Percentiles rank a stretch among this genome's conserved stretches.
Evolutionary conservation across 2,888 invertebrate genomes (phyloP).

Genomic region (Amblyteles armatorius): DNA sequence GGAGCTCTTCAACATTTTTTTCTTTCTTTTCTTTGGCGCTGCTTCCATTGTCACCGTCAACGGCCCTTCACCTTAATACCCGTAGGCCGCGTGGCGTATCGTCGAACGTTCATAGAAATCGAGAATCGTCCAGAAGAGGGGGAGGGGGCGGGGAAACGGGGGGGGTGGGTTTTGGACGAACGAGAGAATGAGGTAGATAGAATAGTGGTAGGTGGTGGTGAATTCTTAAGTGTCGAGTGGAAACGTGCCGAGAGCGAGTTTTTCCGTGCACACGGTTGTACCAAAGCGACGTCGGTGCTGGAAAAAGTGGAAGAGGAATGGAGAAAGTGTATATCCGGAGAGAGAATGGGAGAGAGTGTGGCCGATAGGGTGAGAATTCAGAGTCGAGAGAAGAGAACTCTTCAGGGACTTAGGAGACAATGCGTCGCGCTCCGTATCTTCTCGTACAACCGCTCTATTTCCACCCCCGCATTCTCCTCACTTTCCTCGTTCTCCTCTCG

Average conservation of each 20-base stretch:
- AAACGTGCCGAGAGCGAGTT: slow-evolving; percentile 67
- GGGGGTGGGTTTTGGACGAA: slow-evolving; percentile 13
- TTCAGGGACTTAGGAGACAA: slow-evolving; percentile 65
- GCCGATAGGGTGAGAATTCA: slow-evolving; percentile 58
- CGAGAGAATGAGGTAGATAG: background rate
- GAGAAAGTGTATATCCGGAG: slow-evolving; percentile 39
- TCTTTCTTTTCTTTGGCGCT: slow-evolving; percentile 21
- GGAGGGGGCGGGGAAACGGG: background rate
- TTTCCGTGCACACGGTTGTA: slow-evolving; percentile 50
- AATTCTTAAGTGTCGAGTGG: slow-evolving; percentile 62
- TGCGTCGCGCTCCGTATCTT: slow-evolving; percentile 60
- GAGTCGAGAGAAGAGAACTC: slow-evolving; percentile 58
- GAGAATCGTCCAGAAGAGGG: slow-evolving; percentile 26
- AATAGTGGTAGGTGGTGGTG: slow-evolving; percentile 15
- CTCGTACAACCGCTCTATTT: slow-evolving; percentile 36
- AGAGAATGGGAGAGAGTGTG: slow-evolving; percentile 38
- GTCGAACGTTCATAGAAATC: slow-evolving; percentile 54
- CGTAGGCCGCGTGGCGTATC: slow-evolving; percentile 56
- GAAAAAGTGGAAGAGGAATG: slow-evolving; percentile 40
- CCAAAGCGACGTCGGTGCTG: slow-evolving; percentile 45
- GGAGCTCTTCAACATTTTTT: slow-evolving; percentile 2
- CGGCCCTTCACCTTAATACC: slow-evolving; percentile 61
- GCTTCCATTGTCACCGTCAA: slow-evolving; percentile 34
- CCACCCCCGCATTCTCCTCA: slow-evolving; percentile 34
- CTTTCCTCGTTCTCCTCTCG: slow-evolving; percentile 30